A percentile compares a stretch with the other conserved stretches of the same genome.
Evolutionary conservation across 2,797 vertebrate genomes (phyloP).

Genomic region (Babyrousa celebensis): DNA sequence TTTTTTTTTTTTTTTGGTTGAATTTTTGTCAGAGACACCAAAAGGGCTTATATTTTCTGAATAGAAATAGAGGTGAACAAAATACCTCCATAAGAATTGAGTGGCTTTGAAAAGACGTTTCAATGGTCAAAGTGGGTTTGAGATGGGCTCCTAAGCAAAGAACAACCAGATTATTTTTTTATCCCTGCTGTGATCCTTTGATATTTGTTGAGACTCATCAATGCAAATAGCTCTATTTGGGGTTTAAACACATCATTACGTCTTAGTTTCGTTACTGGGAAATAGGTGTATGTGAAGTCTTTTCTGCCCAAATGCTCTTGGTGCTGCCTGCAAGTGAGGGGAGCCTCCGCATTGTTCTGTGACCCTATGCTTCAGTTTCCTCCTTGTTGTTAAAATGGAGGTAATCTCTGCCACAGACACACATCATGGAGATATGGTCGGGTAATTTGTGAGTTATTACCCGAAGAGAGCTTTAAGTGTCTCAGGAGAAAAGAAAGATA

Average conservation of each 20-base stretch:
- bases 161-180: neutral
- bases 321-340: neutral
- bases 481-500: constrained; percentile 61
- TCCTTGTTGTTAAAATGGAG: constrained; percentile 44
- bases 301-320: constrained; percentile 27
- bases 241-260: neutral
- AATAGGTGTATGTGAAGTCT: constrained; percentile 2
- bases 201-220: neutral
- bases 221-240: neutral
- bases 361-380: constrained; percentile 28
- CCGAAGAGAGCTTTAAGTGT: constrained; percentile 63
- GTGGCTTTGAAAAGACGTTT: constrained; percentile 42
- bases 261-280: constrained; percentile 29
- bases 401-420: neutral
- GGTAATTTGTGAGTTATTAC: constrained; percentile 69
- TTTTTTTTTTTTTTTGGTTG: neutral
- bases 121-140: neutral
- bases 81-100: neutral
- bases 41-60: constrained; percentile 48
- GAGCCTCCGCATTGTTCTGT: neutral
- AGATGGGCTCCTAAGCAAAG: neutral
- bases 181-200: neutral
- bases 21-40: constrained; percentile 58
- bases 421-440: neutral
- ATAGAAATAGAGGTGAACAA: constrained; percentile 23